Percentiles rank a stretch among this genome's conserved stretches.
Conservation (phyloP, 2,113 vertebrate species). For the Suricata suricatta region DNA sequence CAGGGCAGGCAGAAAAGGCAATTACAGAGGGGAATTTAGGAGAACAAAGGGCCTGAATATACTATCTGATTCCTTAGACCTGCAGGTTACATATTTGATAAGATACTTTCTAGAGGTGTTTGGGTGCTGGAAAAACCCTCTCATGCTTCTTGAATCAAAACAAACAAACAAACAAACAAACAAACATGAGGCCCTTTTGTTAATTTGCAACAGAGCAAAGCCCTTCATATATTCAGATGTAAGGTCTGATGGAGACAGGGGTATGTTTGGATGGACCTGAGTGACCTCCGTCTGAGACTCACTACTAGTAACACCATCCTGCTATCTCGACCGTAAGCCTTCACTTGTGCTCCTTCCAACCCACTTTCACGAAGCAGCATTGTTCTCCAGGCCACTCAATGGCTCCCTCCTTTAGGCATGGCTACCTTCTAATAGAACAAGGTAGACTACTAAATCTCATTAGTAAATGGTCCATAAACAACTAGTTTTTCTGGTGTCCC, state of each 20-base stretch:
- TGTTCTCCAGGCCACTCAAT: neutral
- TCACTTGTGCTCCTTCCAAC: neutral
- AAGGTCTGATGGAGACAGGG: neutral
- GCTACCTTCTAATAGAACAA: neutral
- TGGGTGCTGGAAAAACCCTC: neutral
- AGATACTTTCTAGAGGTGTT: neutral
- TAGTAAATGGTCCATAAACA: neutral
- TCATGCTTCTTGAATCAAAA: neutral
- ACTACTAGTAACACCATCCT: neutral
- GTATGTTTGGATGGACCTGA: neutral
- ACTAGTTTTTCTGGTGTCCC: neutral
- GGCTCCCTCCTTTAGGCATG: neutral
- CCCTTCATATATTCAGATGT: neutral
- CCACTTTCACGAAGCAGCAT: neutral
- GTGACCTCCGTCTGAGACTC: neutral
- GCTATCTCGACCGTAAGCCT: neutral
- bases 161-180: neutral
- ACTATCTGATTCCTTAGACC: neutral
- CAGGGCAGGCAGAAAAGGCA: neutral
- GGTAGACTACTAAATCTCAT: neutral
- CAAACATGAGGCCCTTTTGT: neutral
- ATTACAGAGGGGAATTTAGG: neutral
- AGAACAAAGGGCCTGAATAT: neutral
- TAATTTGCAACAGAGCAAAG: neutral
- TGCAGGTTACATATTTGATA: neutral